These are phyloP conservation scores for Butorides virescens DNA, from an alignment of 2,113 vertebrate species.

Conservation along the genomic window DNA sequence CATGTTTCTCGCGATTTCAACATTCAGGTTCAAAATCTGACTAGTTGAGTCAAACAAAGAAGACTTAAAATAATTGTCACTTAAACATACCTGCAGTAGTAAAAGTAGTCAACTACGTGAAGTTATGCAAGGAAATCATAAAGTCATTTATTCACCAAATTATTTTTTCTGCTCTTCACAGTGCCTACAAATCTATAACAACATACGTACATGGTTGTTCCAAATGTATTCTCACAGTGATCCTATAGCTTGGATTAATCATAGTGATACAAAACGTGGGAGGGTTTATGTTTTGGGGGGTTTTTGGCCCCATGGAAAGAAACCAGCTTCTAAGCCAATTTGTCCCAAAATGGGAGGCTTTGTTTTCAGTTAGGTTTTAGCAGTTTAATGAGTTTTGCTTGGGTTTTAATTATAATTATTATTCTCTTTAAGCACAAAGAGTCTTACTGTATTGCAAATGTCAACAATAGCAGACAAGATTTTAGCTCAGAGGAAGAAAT, in stretches of 20 bases:
- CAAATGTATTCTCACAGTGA: neutral
- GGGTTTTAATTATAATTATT: constrained; percentile 13
- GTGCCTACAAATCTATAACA: neutral
- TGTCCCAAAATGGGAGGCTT: neutral
- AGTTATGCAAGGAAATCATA: neutral
- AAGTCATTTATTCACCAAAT: neutral
- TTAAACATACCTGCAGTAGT: neutral
- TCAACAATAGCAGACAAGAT: neutral
- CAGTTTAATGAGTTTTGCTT: neutral
- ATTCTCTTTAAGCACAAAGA: neutral
- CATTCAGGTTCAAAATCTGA: neutral
- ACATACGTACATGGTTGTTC: neutral
- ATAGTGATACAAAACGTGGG: neutral
- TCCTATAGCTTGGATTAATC: neutral
- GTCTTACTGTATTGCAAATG: neutral
- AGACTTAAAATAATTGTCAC: neutral
- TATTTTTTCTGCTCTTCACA: neutral
- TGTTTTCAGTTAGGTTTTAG: constrained; percentile 7
- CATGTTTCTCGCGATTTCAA: neutral
- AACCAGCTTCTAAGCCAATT: neutral
- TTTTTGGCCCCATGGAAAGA: neutral
- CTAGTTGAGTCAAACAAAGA: neutral
- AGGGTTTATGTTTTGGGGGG: neutral
- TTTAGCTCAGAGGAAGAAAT: neutral
- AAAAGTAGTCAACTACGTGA: neutral